Evolutionary conservation across 2,113 vertebrate species (phyloP).

Genomic region (Takifugu flavidus): DNA sequence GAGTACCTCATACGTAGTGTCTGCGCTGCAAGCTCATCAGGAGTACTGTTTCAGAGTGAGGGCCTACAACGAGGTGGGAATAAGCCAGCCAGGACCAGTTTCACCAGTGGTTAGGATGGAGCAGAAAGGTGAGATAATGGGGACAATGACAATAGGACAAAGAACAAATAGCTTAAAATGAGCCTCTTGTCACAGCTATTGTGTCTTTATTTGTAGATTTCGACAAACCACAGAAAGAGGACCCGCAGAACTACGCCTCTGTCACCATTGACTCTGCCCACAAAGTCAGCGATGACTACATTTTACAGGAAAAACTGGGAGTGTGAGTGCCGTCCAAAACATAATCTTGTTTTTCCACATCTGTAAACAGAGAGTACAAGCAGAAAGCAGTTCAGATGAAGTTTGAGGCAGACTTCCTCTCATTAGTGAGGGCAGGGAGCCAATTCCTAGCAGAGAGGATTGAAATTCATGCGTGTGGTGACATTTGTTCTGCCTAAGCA

Average conservation of each 20-base stretch:
- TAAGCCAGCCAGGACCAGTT: conserved; percentile 71
- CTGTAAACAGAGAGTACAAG: not conserved
- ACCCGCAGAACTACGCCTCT: conserved; percentile 17
- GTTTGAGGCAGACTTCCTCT: not conserved
- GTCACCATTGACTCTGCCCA: conserved; percentile 73
- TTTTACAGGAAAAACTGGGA: conserved; percentile 80
- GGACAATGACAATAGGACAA: not conserved
- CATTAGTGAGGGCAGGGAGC: not conserved
- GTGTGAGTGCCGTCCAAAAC: conserved; percentile 73
- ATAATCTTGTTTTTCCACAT: not conserved
- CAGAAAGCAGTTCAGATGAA: not conserved
- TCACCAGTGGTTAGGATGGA: conserved; percentile 72
- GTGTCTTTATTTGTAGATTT: conserved; percentile 14
- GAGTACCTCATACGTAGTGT: conserved; percentile 73
- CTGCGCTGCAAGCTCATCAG: conserved; percentile 57
- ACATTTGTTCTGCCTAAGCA: not conserved
- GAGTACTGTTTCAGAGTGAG: conserved; percentile 74
- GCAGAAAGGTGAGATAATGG: conserved; percentile 54
- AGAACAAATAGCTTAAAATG: not conserved
- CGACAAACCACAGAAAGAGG: conserved; percentile 50
- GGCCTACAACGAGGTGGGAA: conserved; percentile 71
- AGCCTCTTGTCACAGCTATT: not conserved
- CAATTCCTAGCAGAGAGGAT: not conserved
- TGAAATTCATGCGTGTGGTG: conserved; percentile 15
- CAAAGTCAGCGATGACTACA: conserved; percentile 77